These are phyloP conservation scores for Diplolepis rosae DNA, from an alignment of 2,888 invertebrate genomes.

Conservation along the genomic window DNA sequence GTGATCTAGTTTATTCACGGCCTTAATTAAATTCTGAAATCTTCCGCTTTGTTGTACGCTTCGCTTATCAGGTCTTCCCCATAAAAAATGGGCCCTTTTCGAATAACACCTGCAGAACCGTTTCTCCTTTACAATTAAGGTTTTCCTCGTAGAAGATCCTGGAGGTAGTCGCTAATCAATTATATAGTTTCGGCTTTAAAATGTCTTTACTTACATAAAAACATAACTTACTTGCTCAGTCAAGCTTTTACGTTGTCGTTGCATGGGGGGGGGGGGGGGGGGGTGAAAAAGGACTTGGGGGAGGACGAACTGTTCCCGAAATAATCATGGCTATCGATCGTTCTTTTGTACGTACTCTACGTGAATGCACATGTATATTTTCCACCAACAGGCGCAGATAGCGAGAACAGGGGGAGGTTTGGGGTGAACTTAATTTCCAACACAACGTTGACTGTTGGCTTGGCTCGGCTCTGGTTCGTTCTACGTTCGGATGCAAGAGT, in stretches of 20 bases:
- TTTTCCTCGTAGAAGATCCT: not conserved
- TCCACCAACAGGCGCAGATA: conserved; percentile 12
- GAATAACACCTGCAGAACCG: no score
- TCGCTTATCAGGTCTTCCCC: no score
- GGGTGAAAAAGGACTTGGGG: conserved; percentile 28
- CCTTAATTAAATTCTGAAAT: no score
- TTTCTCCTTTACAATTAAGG: not conserved
- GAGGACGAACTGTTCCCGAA: conserved; percentile 14
- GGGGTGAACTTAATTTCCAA: conserved; percentile 16
- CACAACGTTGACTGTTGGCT: conserved; percentile 25
- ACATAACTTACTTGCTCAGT: not conserved
- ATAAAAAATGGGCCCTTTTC: not conserved
- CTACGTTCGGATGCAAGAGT: conserved; percentile 8
- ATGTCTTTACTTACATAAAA: not conserved
- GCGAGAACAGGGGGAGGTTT: not conserved
- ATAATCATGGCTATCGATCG: conserved; percentile 29
- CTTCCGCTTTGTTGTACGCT: no score
- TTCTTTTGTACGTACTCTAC: conserved; percentile 22
- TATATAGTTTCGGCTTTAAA: not conserved
- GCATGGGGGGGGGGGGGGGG: conserved; percentile 4
- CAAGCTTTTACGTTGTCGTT: conserved; percentile 16
- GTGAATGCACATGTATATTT: conserved; percentile 24
- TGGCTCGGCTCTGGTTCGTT: conserved; percentile 14
- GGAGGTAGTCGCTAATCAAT: not conserved
- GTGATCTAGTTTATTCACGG: no score